A percentile compares a stretch with the other conserved stretches of the same genome.
Evolutionary conservation across 2,113 vertebrate species (phyloP).

Genomic region (Otocyon megalotis): DNA sequence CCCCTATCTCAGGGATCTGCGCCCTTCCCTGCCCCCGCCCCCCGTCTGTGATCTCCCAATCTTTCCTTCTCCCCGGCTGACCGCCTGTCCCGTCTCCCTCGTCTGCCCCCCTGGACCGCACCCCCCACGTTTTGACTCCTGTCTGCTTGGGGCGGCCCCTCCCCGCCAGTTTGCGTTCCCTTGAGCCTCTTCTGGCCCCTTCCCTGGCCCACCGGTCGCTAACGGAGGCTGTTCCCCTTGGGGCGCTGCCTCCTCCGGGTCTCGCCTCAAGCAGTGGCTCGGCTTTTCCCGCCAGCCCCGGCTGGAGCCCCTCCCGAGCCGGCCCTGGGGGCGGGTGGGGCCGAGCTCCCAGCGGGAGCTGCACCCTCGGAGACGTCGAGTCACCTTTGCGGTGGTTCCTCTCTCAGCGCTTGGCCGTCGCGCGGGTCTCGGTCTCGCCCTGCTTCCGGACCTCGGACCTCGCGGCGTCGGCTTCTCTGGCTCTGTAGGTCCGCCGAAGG

Average conservation of each 20-base stretch:
- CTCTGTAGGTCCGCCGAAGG: neutral
- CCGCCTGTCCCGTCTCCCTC: neutral
- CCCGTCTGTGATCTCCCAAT: neutral
- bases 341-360: neutral
- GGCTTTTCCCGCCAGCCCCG: neutral
- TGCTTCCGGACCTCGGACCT: neutral
- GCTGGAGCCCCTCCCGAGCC: neutral
- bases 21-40: neutral
- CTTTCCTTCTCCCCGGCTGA: neutral
- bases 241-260: neutral
- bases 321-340: neutral
- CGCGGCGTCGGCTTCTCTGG: neutral
- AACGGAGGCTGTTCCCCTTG: neutral
- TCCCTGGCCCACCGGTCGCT: neutral
- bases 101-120: neutral
- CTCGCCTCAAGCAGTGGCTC: accelerated
- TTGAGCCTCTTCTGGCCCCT: neutral
- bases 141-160: constrained; percentile 8
- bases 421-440: neutral
- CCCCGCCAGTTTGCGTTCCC: neutral
- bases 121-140: neutral
- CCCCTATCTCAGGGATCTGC: neutral
- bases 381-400: neutral
- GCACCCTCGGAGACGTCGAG: neutral
- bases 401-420: neutral